A percentile compares a stretch with the other conserved stretches of the same genome.
Conservation (phyloP, 2,113 vertebrate species). For the Thymallus thymallus region DNA sequence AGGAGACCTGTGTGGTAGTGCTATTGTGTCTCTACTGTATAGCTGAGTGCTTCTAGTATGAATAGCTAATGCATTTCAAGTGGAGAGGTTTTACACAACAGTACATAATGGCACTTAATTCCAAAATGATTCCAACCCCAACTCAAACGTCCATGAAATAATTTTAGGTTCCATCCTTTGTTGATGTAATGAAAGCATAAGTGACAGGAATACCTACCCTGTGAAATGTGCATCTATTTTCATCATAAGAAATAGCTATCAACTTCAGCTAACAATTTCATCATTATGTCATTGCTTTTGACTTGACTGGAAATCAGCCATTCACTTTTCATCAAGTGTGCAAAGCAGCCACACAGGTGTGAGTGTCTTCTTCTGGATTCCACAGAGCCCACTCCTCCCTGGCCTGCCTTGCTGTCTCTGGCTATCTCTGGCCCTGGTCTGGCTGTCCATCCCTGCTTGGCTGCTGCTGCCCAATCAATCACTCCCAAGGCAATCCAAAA, state of each 20-base stretch:
- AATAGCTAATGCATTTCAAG: no score
- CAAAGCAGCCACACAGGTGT: not conserved
- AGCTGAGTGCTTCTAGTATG: not conserved
- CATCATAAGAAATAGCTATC: not conserved
- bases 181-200: not conserved
- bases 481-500: constrained; percentile 36
- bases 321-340: not conserved
- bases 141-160: not conserved
- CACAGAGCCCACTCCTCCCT: not conserved
- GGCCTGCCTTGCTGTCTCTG: not conserved
- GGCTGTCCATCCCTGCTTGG: constrained; percentile 26
- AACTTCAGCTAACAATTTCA: not conserved
- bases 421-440: constrained; percentile 2
- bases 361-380: not conserved
- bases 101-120: not conserved
- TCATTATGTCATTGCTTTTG: not conserved
- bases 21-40: not conserved
- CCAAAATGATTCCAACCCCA: no score
- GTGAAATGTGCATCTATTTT: no score
- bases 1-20: no score
- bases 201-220: not conserved
- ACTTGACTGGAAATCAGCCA: not conserved
- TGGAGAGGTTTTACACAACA: not conserved
- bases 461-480: constrained; percentile 40
- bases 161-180: not conserved